Base-by-base conservation (phyloP, 2,113 vertebrate genomes). In the Nibea albiflora region DNA sequence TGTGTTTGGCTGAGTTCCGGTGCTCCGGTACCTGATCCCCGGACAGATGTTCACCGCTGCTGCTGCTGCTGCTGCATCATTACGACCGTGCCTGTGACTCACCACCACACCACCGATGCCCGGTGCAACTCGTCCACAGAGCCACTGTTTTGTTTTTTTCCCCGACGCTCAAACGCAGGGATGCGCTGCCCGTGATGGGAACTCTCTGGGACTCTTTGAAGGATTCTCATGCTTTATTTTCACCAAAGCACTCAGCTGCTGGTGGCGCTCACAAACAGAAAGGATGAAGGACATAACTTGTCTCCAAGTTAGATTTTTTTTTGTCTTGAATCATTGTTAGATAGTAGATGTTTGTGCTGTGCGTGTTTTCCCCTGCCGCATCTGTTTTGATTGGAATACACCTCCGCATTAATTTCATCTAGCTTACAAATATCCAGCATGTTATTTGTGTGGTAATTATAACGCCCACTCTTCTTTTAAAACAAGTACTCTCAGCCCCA, bases 71-170 rank as follows among this genome's bases (percentile, higher is more conserved):
- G 71, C 84, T 15, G 81, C 84, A 86, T 83, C 76, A 69, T 28
- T 12, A 31, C 52, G 42, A 81, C 31, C 80, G 57, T 54, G 86
- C 53, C 69, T 87, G 70, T 92, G 88, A 90, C 91, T 91, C 88
- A 90, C 79, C 76, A 0, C 74, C 81, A 73, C 78, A 76, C 67
- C 35, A 8, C 8, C 35, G 83, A 63, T 75, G 53, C 50, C 81
- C n/a, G 73, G 53, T 63, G 75, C 63, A 42, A 50, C 60, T 57
- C 53, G 8, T 73, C 53, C 22, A 35, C 71, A 1, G 10, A 46
- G 17, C 56, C 22, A 24, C 35, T 73, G 73, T 20, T 86, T 62
- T 78, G 66, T 74, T 82, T 68, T 50, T 50, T 26, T n/a, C n/a
- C 69, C 66, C 70, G 50, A 65, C 35, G 35, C 14, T 50, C 31